phyloP scores from a whole-genome alignment of 2,797 vertebrate genomes.

The Lacerta bilineata region DNA sequence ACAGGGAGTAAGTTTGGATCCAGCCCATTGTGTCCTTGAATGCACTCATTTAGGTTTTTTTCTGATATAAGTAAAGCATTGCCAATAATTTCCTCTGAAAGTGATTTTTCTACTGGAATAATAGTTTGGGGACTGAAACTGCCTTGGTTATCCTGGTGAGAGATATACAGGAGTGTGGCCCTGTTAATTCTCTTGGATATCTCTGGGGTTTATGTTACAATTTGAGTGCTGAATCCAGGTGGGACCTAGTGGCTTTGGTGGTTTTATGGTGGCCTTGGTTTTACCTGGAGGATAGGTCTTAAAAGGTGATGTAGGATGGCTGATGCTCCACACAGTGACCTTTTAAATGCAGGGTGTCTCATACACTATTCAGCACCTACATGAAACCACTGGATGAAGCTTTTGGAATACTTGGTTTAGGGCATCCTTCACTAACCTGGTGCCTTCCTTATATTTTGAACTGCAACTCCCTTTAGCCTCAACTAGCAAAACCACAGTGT shows the following conservation, averaged over 20 bases:
- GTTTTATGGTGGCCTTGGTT: neutral
- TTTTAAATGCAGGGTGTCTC: neutral
- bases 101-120: neutral
- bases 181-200: neutral
- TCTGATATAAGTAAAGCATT: neutral
- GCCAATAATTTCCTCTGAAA: neutral
- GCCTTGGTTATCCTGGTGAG: neutral
- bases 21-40: neutral
- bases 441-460: too few relatives aligned
- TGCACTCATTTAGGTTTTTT: neutral
- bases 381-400: neutral
- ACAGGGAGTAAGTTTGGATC: neutral
- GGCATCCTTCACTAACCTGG: neutral
- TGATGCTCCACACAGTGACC: neutral
- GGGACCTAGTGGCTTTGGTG: neutral
- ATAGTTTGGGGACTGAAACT: neutral
- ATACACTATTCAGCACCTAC: neutral
- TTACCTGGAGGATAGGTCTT: neutral
- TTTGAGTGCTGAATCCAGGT: neutral
- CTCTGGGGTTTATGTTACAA: neutral
- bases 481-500: too few relatives aligned
- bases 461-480: too few relatives aligned
- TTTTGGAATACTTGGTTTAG: neutral
- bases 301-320: neutral
- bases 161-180: neutral